Base-by-base conservation (phyloP, 2,113 vertebrate genomes). In the Bostrychus sinensis region DNA sequence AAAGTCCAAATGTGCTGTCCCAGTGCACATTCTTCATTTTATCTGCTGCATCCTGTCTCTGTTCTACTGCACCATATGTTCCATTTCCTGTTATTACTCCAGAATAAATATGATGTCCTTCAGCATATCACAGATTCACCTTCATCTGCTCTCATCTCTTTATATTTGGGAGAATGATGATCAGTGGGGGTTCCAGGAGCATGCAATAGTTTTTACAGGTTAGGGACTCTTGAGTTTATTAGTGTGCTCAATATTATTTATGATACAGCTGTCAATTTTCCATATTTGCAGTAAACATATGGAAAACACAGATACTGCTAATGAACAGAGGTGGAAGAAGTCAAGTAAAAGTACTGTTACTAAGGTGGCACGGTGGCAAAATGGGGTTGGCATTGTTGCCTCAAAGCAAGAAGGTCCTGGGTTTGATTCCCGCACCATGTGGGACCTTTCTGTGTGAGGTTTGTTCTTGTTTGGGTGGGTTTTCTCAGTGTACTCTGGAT, bases 21-120 rank as follows among this genome's bases (percentile, higher is more conserved):
- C 14, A n/a, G 2, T n/a, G 14, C 37, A 38, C 60, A 55, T 32
- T 61, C 30, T 60, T 70, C 19, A 62, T 48, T 42, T 26, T 2
- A 25, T 37, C 34, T 30, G 50, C 51, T 62, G 2, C 13, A 1
- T 19, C 50, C 53, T 26, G 7, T 19, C 20, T 45, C 37, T n/a
- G 46, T 43, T 62, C 51, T 30, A 13, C 28, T 20, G 9, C 53
- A 36, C 32, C 53, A 55, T 36, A 19, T 55, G 51, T 20, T 28
- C 17, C 30, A 55, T 19, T 55, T 36, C 45, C 45, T 48, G 45
- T 48, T 51, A 28, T 17, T 30, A 28, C 48, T 1, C 48, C 7
- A 51, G 48, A 51, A 51, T 51, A 51, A 51, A 55, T 4, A 32
- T 11, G 13, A 14, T 16, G 43, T 53, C 60, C 34, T 41, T 59